Evolutionary conservation across 2,888 invertebrate genomes (phyloP).

Genomic region (Endomychus coccineus): DNA sequence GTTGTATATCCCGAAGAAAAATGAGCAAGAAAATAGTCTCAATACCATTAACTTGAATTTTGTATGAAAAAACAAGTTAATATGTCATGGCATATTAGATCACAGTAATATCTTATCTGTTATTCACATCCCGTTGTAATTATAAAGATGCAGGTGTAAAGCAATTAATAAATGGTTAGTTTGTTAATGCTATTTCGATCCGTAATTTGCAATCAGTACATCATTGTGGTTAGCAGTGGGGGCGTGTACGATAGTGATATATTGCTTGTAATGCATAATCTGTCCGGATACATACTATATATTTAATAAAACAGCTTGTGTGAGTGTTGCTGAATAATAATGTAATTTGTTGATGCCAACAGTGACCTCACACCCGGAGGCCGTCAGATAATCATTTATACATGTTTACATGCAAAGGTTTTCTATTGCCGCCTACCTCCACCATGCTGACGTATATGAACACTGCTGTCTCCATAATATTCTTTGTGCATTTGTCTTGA

Average conservation of each 20-base stretch:
- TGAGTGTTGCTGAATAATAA: conserved; percentile 38
- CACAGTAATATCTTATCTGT: too few relatives aligned
- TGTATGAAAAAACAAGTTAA: too few relatives aligned
- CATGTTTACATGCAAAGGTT: conserved; percentile 36
- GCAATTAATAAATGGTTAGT: conserved; percentile 33
- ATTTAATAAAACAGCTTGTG: conserved; percentile 36
- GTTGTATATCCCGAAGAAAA: too few relatives aligned
- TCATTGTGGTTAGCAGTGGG: conserved; percentile 36
- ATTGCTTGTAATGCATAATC: conserved; percentile 36
- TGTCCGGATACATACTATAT: conserved; percentile 33
- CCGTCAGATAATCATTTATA: conserved; percentile 36
- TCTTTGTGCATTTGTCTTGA: conserved; percentile 9
- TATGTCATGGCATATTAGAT: too few relatives aligned
- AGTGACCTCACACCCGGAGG: conserved; percentile 35
- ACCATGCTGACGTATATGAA: too few relatives aligned
- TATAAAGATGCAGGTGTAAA: conserved; percentile 32
- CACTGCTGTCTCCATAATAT: too few relatives aligned
- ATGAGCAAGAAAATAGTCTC: too few relatives aligned
- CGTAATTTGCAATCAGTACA: conserved; percentile 37
- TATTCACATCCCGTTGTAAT: too few relatives aligned
- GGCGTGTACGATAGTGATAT: conserved; percentile 37
- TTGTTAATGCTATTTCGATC: conserved; percentile 32
- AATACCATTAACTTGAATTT: too few relatives aligned
- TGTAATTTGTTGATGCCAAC: conserved; percentile 40
- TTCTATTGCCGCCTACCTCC: conserved; percentile 35